A percentile compares a stretch with the other conserved stretches of the same genome.
phyloP scores from a whole-genome alignment of 1,140 invertebrate genomes.

The Dolichoris vasculosae region DNA sequence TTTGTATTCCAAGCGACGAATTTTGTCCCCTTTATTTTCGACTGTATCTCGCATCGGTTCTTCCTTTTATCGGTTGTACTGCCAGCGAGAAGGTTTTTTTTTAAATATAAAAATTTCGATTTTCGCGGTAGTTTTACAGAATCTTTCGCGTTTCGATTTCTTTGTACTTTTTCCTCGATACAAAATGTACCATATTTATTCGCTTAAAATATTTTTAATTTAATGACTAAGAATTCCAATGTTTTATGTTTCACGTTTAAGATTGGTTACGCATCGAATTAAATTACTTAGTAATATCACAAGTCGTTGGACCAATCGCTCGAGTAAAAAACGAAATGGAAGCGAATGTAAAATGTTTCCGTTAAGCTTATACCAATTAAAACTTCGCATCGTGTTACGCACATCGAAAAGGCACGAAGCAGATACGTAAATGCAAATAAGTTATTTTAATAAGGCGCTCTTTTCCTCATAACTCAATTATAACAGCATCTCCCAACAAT shows the following conservation, averaged over 20 bases:
- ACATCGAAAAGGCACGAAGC: background rate
- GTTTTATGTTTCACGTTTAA: background rate
- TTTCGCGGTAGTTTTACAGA: background rate
- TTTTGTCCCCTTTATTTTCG: constrained; percentile 6
- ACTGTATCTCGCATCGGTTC: background rate
- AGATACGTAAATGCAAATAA: background rate
- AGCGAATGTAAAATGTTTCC: background rate
- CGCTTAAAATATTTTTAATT: background rate
- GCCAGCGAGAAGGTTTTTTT: background rate
- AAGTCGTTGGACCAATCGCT: background rate
- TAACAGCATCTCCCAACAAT: background rate
- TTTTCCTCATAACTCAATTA: background rate
- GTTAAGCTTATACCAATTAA: background rate
- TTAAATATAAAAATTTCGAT: background rate
- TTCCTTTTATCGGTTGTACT: background rate
- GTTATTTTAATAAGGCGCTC: background rate
- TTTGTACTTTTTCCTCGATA: background rate
- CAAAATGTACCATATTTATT: background rate
- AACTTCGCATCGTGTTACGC: background rate
- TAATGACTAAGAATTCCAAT: background rate
- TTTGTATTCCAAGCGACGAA: constrained; percentile 23
- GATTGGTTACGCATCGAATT: background rate
- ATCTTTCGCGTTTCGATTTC: background rate
- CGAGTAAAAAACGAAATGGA: background rate
- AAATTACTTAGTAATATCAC: background rate